Evolutionary conservation across 2,113 vertebrate genomes (phyloP).

Genomic region (Aldabrachelys gigantea): DNA sequence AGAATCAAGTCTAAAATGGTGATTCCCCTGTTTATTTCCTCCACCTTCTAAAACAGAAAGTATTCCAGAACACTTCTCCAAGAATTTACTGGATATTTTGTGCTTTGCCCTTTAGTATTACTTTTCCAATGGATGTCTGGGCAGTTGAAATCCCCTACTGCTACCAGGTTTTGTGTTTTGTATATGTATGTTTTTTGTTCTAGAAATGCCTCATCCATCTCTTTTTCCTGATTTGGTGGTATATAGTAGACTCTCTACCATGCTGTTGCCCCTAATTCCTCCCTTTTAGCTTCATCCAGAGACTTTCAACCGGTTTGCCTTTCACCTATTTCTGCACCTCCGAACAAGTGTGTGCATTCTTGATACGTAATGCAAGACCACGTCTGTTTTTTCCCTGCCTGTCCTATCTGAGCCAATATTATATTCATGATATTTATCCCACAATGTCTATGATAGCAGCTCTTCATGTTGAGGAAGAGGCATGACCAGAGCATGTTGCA

Average conservation of each 20-base stretch:
- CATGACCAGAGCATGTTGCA: background rate
- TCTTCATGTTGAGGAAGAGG: background rate
- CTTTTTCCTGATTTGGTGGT: background rate
- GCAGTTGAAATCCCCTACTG: background rate
- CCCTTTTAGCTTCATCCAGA: background rate
- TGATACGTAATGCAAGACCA: background rate
- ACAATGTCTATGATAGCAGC: background rate
- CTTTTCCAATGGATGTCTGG: background rate
- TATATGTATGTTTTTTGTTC: background rate
- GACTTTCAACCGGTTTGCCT: background rate
- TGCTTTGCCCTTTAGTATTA: background rate
- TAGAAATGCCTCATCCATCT: background rate
- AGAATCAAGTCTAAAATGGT: background rate
- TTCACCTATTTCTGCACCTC: background rate
- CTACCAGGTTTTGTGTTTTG: background rate
- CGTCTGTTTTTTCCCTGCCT: background rate
- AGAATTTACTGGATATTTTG: background rate
- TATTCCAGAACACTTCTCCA: background rate
- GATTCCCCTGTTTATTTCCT: background rate
- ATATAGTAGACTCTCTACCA: background rate
- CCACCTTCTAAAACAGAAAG: background rate
- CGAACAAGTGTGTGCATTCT: background rate
- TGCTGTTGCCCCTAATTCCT: background rate
- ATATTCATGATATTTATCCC: background rate
- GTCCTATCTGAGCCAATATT: background rate